Evolutionary conservation across 2,113 vertebrate species (phyloP), one percentile per base, ranked within the genome.

Genomic region (Paraplagusia blochii): DNA sequence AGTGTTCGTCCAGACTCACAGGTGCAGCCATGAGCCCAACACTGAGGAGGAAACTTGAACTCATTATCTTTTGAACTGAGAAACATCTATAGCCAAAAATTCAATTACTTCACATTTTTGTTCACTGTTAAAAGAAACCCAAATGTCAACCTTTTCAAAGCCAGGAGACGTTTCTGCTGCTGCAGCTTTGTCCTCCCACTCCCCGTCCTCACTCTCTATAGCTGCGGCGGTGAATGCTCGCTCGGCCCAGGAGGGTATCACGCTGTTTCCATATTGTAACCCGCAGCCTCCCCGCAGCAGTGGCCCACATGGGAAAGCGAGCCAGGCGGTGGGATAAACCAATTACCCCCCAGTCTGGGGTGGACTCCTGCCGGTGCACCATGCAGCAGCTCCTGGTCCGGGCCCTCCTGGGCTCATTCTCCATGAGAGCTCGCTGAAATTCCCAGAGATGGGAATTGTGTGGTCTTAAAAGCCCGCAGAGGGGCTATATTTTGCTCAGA

Each of bases 231-330:
- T 82, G 77, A 87, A 88, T 82, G 81, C 74, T 63, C 42, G 49
- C 46, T 76, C 71, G 18, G 44, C 64, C 55, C 61, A 70, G 62
- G 76, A 74, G 80, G 75, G 85, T 63, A 35, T 86, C 90, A 83
- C 18, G 87, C 90, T 90, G 87, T 83, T 86, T 79, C 77, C 71
- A 83, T 83, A 87, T 91, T 90, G 82, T 90, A 79, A 80, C 79
- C 77, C 54, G 46, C 69, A 76, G 84, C 85, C 84, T 87, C 83
- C 58, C 60, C 86, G 35, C 90, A 90, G 88, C 90, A 88, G 89
- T 87, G 81, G 85, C 80, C 86, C 85, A 88, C 89, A 89, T 90
- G 90, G 86, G 88, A 90, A 91, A 77, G 79, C 88, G 34, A 80
- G 58, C 72, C 87, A 67, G 82, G 86, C 83, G 49, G 74, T 58